Evolutionary conservation across 2,888 invertebrate genomes (phyloP), one percentile per base, ranked within the genome.

Genomic region (Microdon myrmicae): DNA sequence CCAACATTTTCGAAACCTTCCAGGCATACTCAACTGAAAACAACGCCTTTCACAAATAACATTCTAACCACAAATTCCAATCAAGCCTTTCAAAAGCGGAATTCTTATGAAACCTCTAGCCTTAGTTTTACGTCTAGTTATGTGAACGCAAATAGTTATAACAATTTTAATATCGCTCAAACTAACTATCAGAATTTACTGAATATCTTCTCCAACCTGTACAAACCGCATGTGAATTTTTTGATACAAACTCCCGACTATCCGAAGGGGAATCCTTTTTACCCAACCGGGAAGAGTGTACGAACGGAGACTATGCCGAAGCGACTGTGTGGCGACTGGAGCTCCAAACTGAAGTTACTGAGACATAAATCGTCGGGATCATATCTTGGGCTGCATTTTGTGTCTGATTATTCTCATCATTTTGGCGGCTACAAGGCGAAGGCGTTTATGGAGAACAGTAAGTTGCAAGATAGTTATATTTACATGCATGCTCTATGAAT

Each of bases 241-340:
- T 54, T 74, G 43, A 72, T 74, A 69, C 73, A 73, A 67, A 74
- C 74, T 9, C 74, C 74, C 3, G 73, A 74, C 45, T 74, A 74
- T 68, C 74, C 74, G 4, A 68, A 69, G 22, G 74, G 74, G 10
- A 74, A 74, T 67, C 72, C 73, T 1, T 69, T 71, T 19, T 64
- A 70, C 68, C 67, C 66, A 3, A 68, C 67, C 2, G 55, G 48
- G 2, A 59, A 26, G 14, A 28, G 35, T 5, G 43, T 43, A 5
- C 48, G 26, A 22, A 45, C 67, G 9, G 71, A 72, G 3, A 58
- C 66, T 7, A 12, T 74, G 23, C 81, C 82, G 5, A 77, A 83
- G 3, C 82, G 86, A 0, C 79, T 87, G 4, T 92, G 92, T 75
- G 92, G 92, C 8, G 89, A 92, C 78, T 91, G 90, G 90, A 89